phyloP scores from a whole-genome alignment of 2,113 vertebrate genomes.

The Coreoperca whiteheadi region DNA sequence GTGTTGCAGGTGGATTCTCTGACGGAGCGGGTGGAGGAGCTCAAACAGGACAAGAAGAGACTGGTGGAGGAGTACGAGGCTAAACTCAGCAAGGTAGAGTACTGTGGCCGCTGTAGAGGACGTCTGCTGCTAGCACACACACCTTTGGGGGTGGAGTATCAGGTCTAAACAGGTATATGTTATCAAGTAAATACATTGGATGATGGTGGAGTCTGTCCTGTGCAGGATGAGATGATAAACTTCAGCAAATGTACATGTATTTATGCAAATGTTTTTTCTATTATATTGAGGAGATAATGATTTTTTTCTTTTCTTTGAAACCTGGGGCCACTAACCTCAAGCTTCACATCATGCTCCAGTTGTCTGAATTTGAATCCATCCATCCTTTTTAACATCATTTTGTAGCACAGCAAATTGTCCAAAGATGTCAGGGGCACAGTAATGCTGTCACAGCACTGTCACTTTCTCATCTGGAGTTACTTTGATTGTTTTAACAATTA shows the following conservation, averaged over 20 bases:
- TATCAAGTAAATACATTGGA: background rate
- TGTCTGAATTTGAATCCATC: background rate
- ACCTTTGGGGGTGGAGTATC: background rate
- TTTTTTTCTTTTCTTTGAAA: background rate
- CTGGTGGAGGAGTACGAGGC: slow-evolving; percentile 96
- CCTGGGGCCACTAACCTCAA: too few relatives aligned
- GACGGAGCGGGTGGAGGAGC: slow-evolving; percentile 89
- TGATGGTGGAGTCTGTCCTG: background rate
- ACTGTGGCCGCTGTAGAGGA: background rate
- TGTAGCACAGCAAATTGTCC: background rate
- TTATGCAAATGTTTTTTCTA: background rate
- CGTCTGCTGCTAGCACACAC: background rate
- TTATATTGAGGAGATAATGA: background rate
- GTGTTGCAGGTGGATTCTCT: slow-evolving; percentile 86
- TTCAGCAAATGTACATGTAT: background rate
- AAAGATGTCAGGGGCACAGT: background rate
- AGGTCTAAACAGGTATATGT: background rate
- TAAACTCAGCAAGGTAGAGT: slow-evolving; percentile 91
- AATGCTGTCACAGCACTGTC: background rate
- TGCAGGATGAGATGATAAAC: background rate
- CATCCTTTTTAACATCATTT: background rate
- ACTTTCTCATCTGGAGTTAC: background rate
- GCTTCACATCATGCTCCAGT: background rate
- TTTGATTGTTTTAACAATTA: too few relatives aligned
- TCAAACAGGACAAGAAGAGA: slow-evolving; percentile 92